Evolutionary conservation across 1,140 invertebrate genomes (phyloP).

Genomic region (Drosophila oshimai): DNA sequence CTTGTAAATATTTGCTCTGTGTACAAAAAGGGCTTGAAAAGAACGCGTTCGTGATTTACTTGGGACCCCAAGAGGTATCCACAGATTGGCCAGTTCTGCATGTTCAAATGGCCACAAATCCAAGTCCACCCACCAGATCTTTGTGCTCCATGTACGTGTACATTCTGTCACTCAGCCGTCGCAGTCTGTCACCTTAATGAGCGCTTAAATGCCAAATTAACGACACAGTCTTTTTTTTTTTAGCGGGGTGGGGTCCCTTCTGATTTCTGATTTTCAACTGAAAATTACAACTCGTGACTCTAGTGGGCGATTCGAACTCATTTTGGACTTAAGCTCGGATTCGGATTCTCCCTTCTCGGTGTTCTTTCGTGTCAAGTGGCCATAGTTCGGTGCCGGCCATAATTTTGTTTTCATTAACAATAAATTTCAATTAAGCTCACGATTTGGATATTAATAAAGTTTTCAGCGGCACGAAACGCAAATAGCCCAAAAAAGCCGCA

Average conservation of each 20-base stretch:
- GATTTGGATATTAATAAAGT: conserved; percentile 77
- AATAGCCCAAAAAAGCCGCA: conserved; percentile 44
- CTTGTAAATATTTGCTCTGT: conserved; percentile 7
- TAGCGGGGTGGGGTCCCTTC: neutral
- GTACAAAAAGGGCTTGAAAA: neutral
- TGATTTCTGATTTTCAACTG: too few species aligned
- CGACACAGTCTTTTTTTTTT: conserved; percentile 9
- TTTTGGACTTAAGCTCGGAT: conserved; percentile 2
- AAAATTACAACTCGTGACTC: conserved; percentile 11
- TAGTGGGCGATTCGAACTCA: conserved; percentile 48
- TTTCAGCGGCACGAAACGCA: conserved; percentile 70
- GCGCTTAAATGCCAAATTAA: conserved; percentile 69
- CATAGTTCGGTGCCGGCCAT: conserved; percentile 47
- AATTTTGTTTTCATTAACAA: conserved; percentile 77
- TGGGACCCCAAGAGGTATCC: too few species aligned
- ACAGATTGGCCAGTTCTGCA: conserved; percentile 7
- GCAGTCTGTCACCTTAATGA: conserved; percentile 60
- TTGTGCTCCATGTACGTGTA: too few species aligned
- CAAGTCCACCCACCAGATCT: conserved; percentile 41
- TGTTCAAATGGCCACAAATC: neutral
- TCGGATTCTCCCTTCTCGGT: conserved; percentile 10
- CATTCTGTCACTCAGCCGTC: conserved; percentile 60
- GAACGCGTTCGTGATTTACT: neutral
- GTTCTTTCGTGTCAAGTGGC: conserved; percentile 72
- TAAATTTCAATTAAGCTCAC: conserved; percentile 81